Evolutionary conservation across 2,797 vertebrate genomes (phyloP).

Genomic region (Rhynchonycteris naso): DNA sequence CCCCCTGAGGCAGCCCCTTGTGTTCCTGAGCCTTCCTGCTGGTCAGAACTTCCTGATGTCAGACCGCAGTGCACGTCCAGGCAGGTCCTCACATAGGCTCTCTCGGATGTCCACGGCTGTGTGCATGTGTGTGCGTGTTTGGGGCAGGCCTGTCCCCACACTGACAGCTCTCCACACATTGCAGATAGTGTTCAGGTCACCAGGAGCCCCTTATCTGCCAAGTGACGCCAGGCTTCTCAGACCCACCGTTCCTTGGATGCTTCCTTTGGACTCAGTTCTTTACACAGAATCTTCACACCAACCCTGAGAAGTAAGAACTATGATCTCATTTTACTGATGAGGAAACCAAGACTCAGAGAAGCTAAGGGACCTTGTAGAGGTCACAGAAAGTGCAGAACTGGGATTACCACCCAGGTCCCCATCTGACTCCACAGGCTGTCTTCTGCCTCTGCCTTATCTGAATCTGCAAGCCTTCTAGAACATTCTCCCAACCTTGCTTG

Average conservation of each 20-base stretch:
- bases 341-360: neutral
- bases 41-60: neutral
- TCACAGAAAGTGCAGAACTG: neutral
- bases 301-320: accelerated
- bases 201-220: accelerated
- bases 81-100: neutral
- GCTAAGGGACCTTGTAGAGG: neutral
- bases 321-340: neutral
- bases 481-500: neutral
- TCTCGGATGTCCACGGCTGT: neutral
- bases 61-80: neutral
- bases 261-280: neutral
- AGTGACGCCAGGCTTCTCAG: neutral
- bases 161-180: neutral
- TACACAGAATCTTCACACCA: neutral
- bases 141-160: neutral
- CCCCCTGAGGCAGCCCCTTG: neutral
- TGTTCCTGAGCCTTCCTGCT: neutral
- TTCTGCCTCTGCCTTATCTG: neutral
- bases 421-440: neutral
- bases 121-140: accelerated
- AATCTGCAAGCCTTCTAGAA: neutral
- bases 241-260: accelerated
- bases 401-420: neutral
- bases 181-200: accelerated